Conservation (phyloP, 2,797 vertebrate genomes). For the Eremophila alpestris region DNA sequence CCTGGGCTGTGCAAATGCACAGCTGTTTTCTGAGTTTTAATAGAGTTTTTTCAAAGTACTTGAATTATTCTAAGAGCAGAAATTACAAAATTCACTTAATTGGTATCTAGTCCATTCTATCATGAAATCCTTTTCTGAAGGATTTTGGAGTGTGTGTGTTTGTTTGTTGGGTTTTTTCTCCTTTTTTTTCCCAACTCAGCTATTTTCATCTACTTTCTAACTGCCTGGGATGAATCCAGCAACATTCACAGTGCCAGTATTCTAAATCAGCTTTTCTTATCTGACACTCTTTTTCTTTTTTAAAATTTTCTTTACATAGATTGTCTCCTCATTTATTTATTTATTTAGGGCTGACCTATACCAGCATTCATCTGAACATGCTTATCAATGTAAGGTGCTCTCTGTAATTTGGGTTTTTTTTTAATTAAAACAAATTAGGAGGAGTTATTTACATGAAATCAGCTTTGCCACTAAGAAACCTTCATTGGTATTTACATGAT, state of each 20-base stretch:
- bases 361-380: background rate
- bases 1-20: background rate
- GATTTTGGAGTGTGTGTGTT: background rate
- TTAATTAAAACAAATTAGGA: slow-evolving; percentile 48
- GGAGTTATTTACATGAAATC: slow-evolving; percentile 43
- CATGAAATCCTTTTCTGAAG: background rate
- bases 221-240: background rate
- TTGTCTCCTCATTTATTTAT: background rate
- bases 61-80: background rate
- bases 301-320: background rate
- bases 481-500: slow-evolving; percentile 50
- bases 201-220: background rate
- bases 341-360: slow-evolving; percentile 2
- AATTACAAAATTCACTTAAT: background rate
- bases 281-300: background rate
- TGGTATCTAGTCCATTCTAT: background rate
- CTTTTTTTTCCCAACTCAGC: background rate
- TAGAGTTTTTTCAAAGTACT: background rate
- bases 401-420: slow-evolving; percentile 8
- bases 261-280: background rate
- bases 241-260: background rate
- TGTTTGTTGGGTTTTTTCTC: background rate
- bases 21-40: background rate
- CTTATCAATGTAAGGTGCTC: background rate
- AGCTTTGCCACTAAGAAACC: slow-evolving; percentile 19